Conservation (phyloP, 2,113 vertebrate species). For the Sphyrna mokarran region DNA sequence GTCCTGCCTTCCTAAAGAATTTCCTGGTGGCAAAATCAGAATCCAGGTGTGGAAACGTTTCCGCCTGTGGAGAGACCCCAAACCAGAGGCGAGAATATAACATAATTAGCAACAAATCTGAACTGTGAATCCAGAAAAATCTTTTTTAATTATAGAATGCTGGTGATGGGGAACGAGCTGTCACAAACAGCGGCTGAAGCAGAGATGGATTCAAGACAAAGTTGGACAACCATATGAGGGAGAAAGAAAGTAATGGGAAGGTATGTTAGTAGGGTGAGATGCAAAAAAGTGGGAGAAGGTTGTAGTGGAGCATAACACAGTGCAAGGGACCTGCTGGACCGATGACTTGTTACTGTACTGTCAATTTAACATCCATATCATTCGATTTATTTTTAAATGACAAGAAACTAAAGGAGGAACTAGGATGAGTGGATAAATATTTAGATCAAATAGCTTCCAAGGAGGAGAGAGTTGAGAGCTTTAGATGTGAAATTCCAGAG, state of each 20-base stretch:
- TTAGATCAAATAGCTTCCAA: background rate
- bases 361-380: background rate
- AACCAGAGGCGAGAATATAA: background rate
- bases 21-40: background rate
- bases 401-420: background rate
- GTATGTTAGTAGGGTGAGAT: no score
- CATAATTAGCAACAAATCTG: background rate
- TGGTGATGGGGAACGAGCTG: background rate
- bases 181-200: background rate
- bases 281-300: background rate
- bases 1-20: background rate
- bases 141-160: background rate
- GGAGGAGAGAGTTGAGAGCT: background rate
- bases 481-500: background rate
- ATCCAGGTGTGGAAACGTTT: background rate
- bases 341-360: background rate
- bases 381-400: background rate
- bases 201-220: background rate
- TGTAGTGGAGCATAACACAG: background rate
- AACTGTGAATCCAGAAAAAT: background rate
- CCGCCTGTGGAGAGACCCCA: background rate
- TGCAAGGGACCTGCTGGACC: background rate
- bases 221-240: background rate
- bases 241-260: background rate
- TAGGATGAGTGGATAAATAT: background rate